Evolutionary conservation across 2,113 vertebrate genomes (phyloP).

Genomic region (Laticauda colubrina): DNA sequence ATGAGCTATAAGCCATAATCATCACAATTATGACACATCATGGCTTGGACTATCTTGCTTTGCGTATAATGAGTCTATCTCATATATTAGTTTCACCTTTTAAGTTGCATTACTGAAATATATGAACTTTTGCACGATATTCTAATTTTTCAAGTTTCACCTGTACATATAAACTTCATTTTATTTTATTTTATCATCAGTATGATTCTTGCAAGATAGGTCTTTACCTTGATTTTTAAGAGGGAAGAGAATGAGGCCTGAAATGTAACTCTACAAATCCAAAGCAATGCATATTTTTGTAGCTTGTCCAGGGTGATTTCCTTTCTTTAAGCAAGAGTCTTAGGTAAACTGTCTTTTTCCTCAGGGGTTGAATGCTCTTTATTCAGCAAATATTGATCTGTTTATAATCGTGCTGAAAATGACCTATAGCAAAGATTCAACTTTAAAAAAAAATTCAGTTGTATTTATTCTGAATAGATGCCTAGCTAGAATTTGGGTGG

Average conservation of each 20-base stretch:
- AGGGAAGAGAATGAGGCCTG: not conserved
- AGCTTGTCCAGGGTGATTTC: not conserved
- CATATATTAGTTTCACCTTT: no score
- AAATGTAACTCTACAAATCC: conserved; percentile 28
- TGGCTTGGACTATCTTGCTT: no score
- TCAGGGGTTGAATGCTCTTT: conserved; percentile 36
- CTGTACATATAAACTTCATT: no score
- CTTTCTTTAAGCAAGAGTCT: not conserved
- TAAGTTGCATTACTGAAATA: no score
- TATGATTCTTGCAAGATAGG: no score
- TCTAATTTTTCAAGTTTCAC: no score
- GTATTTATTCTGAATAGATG: conserved; percentile 13
- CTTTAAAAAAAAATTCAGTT: not conserved
- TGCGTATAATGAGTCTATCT: no score
- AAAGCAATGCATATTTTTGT: not conserved
- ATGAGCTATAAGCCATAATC: no score
- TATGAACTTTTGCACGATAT: no score
- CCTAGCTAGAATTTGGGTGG: rapidly evolving
- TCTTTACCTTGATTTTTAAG: no score
- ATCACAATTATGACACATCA: no score
- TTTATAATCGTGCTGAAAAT: conserved; percentile 33
- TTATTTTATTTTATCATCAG: no score
- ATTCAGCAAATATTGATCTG: conserved; percentile 34
- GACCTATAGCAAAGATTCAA: not conserved
- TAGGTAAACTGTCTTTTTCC: conserved; percentile 17